These are phyloP conservation scores for Drosophila buzzatii DNA, from an alignment of 2,888 invertebrate genomes.

Conservation along the genomic window DNA sequence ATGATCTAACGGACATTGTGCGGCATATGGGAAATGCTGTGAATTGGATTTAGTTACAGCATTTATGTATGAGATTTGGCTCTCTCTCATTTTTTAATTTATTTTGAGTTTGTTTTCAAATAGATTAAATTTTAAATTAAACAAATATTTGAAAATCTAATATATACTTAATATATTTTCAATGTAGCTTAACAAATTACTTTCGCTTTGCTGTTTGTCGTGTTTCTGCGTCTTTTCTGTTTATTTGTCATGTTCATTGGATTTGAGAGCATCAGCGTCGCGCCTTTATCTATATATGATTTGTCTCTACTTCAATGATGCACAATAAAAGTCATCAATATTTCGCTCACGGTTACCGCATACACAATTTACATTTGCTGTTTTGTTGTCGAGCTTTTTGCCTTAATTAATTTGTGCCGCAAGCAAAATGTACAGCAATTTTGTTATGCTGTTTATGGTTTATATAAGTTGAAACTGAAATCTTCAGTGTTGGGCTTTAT, in stretches of 20 bases:
- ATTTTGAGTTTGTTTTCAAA: too few species aligned
- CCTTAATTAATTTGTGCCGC: slow-evolving; percentile 36
- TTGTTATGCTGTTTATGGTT: slow-evolving; percentile 17
- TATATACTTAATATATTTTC: background rate
- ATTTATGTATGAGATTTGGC: background rate
- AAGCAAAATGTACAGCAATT: slow-evolving; percentile 17
- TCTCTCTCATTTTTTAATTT: background rate
- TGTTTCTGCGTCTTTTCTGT: slow-evolving; percentile 9
- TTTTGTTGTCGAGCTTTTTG: slow-evolving; percentile 36
- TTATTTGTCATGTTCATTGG: slow-evolving; percentile 24
- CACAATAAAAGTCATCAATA: slow-evolving; percentile 43
- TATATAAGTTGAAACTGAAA: slow-evolving; percentile 6
- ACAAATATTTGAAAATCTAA: background rate
- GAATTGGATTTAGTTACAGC: background rate
- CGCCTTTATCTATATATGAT: slow-evolving; percentile 12
- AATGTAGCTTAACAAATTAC: slow-evolving; percentile 1
- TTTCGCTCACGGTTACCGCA: slow-evolving; percentile 44
- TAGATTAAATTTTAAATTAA: background rate
- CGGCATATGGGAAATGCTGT: background rate
- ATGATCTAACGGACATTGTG: slow-evolving; percentile 4
- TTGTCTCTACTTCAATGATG: slow-evolving; percentile 44
- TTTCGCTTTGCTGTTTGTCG: background rate
- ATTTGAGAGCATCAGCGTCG: slow-evolving; percentile 17
- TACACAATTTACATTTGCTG: slow-evolving; percentile 41
- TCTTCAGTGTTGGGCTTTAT: slow-evolving; percentile 9